Percentiles rank a stretch among this genome's conserved stretches.
These are phyloP conservation scores for Neoarius graeffei DNA, from an alignment of 2,113 vertebrate genomes.

Conservation along the genomic window DNA sequence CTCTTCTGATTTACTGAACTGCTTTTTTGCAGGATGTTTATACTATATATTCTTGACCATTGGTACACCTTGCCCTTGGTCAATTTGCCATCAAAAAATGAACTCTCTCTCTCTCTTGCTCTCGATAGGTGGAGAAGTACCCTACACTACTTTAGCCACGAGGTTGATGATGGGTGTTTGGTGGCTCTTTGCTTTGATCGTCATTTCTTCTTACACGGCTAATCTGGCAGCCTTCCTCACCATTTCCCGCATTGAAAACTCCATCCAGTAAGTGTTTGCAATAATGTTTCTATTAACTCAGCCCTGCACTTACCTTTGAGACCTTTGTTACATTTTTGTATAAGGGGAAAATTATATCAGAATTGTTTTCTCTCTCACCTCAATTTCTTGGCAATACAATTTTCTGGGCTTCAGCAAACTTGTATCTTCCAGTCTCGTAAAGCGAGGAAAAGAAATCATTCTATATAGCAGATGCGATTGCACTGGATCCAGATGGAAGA, in stretches of 20 bases:
- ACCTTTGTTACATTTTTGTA: not conserved
- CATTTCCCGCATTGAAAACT: constrained; percentile 94
- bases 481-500: not conserved
- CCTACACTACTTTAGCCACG: constrained; percentile 92
- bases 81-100: not conserved
- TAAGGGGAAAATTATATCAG: constrained; percentile 15
- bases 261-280: constrained; percentile 90
- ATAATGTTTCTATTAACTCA: constrained; percentile 24
- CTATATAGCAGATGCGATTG: not conserved
- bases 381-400: constrained; percentile 13
- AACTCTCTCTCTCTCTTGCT: constrained; percentile 16
- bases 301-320: not conserved
- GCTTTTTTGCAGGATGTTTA: not conserved
- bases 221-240: constrained; percentile 99
- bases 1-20: not conserved
- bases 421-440: not conserved
- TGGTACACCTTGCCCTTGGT: not conserved
- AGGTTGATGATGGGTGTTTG: constrained; percentile 99
- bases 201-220: constrained; percentile 97
- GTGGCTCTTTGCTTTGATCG: constrained; percentile 98
- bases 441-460: not conserved
- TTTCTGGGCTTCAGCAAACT: constrained; percentile 11
- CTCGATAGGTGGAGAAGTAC: constrained; percentile 88
- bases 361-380: not conserved
- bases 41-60: not conserved